Evolutionary conservation across 2,888 invertebrate genomes (phyloP), one percentile per base, ranked within the genome.

Genomic region (Papilio demoleus): DNA sequence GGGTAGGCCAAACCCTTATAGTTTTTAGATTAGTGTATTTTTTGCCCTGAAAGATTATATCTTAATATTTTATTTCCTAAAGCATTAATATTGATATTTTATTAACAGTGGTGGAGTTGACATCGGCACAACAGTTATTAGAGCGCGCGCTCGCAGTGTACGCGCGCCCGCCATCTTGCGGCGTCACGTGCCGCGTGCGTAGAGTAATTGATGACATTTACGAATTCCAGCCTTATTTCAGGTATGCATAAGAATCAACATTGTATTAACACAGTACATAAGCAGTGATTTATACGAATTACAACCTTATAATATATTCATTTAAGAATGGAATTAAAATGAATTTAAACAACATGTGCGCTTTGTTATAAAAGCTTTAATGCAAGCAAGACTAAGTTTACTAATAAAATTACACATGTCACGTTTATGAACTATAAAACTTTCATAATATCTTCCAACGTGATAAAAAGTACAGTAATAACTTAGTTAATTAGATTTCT

Each of bases 201-300:
- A 83, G 88, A 73, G 90, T 93, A 40, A 75, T 93, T 69, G 91
- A 93, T 70, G 90, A 90, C 71, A 82, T 93, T 42, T 92, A 93
- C 81, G 86, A 91, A 70, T 92, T 92, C 73, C 87, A 93, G 80
- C 91, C 93, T n/a, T 93, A 93, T 82, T 80, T 81, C 77, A 88
- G 90, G 93, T 93, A 22, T 74, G 76, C 19, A 76, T 76, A 66
- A 71, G 72, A 63, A n/a, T 61, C n/a, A 47, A 27, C 31, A 31
- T 56, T 31, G 4, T 27, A 31, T 9, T 4, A 3, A 9, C 1
- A 17, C 1, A n/a, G n/a, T n/a, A 9, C 0, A 31, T 9, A 9
- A 3, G 17, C 68, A 90, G 93, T 70, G 88, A 90, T 71, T 81
- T 93, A 42, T 91, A 93, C 81, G 85, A 90, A 70, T 92, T 92